These are phyloP conservation scores for Ptiloglossa arizonensis DNA, from an alignment of 1,140 invertebrate species.

Conservation along the genomic window DNA sequence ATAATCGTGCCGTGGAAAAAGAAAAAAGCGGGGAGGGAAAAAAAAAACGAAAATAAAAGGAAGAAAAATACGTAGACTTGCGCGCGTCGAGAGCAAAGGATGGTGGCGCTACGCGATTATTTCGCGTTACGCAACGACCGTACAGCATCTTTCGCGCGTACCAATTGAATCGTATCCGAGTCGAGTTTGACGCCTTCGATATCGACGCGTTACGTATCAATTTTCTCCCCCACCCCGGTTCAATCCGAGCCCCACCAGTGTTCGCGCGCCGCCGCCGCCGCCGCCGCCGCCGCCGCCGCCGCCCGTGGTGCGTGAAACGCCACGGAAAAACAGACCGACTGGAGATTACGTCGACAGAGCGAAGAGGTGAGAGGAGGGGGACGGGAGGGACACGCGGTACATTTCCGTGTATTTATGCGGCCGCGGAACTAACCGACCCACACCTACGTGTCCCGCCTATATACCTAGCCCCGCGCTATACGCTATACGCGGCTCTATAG, in stretches of 20 bases:
- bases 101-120: too few relatives aligned
- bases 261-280: too few relatives aligned
- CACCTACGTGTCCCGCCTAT: conserved; percentile 36
- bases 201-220: too few relatives aligned
- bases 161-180: background rate
- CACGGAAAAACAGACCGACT: background rate
- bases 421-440: conserved; percentile 32
- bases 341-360: background rate
- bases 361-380: too few relatives aligned
- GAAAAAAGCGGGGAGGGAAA: too few relatives aligned
- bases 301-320: background rate
- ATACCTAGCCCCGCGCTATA: too few relatives aligned
- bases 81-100: too few relatives aligned
- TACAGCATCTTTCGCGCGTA: conserved; percentile 16
- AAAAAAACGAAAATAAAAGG: too few relatives aligned
- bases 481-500: conserved; percentile 57
- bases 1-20: conserved; percentile 25
- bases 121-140: conserved; percentile 34
- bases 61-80: too few relatives aligned
- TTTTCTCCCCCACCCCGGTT: too few relatives aligned
- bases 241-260: too few relatives aligned
- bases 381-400: background rate
- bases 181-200: conserved; percentile 7
- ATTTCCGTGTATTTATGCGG: conserved; percentile 30
- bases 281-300: too few relatives aligned